These are phyloP conservation scores for Augochlora pura DNA, from an alignment of 1,140 invertebrate genomes.

Conservation along the genomic window DNA sequence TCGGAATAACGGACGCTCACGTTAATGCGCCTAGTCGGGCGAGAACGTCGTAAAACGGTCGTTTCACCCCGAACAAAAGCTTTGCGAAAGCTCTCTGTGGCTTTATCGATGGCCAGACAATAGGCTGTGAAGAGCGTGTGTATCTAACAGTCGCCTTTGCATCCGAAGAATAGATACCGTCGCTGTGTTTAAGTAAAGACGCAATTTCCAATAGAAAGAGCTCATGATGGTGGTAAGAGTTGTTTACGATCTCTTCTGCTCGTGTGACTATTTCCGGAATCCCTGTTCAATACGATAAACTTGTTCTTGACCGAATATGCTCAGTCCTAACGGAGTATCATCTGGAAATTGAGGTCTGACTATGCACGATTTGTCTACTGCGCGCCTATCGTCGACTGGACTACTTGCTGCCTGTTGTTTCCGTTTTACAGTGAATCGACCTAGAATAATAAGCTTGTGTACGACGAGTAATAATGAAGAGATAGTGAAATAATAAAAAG, in stretches of 20 bases:
- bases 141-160: background rate
- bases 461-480: background rate
- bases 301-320: background rate
- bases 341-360: background rate
- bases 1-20: background rate
- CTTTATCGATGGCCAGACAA: background rate
- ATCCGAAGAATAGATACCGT: background rate
- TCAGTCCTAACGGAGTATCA: background rate
- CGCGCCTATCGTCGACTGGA: background rate
- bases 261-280: background rate
- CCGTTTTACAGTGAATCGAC: no score
- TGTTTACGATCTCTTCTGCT: background rate
- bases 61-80: background rate
- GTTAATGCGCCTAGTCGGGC: background rate
- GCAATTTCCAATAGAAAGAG: background rate
- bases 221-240: background rate
- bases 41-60: background rate
- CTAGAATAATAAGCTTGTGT: background rate
- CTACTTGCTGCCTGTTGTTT: background rate
- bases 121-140: background rate
- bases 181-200: background rate
- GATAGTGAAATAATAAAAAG: background rate
- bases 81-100: background rate
- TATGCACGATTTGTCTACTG: constrained; percentile 10
- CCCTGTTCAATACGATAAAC: background rate